phyloP scores from a whole-genome alignment of 2,797 vertebrate genomes.

The Pseudocheirus occidentalis region DNA sequence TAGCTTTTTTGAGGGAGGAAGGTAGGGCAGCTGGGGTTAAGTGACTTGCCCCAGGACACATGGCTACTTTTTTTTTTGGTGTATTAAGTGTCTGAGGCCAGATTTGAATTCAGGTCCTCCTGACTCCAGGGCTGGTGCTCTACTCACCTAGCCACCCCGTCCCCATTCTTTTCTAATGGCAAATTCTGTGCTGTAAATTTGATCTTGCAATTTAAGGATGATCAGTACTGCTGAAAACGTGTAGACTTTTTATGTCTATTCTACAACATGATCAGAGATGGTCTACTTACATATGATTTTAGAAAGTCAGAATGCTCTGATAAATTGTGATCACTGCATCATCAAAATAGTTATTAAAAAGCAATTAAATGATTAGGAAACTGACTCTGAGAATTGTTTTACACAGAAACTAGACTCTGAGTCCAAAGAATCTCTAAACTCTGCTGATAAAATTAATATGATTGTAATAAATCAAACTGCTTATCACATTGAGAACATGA shows the following conservation, averaged over 20 bases:
- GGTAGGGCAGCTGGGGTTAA: no score
- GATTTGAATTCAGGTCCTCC: no score
- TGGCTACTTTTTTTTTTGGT: no score
- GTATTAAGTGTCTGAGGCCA: no score
- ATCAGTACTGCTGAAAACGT: constrained; percentile 79
- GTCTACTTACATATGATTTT: constrained; percentile 69
- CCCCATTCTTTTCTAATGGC: constrained; percentile 86
- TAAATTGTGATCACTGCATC: constrained; percentile 63
- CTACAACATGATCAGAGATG: constrained; percentile 54
- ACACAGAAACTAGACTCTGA: neutral
- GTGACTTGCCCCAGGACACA: no score
- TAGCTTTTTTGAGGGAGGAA: no score
- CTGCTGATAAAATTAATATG: neutral
- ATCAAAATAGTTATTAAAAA: constrained; percentile 51
- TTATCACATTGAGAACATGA: constrained; percentile 44
- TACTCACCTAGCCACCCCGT: no score
- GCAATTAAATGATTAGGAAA: constrained; percentile 41
- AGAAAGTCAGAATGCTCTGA: constrained; percentile 76
- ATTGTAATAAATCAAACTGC: neutral
- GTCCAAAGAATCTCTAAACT: neutral
- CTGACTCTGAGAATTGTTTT: constrained; percentile 1
- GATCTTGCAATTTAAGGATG: constrained; percentile 79
- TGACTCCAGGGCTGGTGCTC: no score
- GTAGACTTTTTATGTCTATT: constrained; percentile 70
- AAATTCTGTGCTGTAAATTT: constrained; percentile 82